Evolutionary conservation across 2,113 vertebrate species (phyloP).

Genomic region (Fregetta grallaria): DNA sequence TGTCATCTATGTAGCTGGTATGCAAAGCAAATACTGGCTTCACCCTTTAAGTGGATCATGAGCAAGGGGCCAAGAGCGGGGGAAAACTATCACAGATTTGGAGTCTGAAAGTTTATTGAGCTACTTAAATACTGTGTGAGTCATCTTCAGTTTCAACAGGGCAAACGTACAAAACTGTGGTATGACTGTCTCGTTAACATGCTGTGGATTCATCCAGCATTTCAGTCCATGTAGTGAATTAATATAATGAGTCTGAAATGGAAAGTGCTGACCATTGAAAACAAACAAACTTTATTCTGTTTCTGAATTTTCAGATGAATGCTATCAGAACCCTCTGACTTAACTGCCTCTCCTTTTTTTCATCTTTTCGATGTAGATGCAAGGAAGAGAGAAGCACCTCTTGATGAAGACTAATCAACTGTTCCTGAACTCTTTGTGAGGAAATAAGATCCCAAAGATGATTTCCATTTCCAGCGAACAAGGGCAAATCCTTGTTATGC

Average conservation of each 20-base stretch:
- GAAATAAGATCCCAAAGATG: conserved; percentile 73
- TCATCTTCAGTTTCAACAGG: background rate
- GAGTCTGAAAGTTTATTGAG: background rate
- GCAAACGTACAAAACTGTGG: background rate
- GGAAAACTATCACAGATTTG: background rate
- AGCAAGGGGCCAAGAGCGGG: background rate
- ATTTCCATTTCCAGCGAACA: conserved; percentile 43
- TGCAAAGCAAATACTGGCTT: background rate
- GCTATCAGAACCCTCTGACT: background rate
- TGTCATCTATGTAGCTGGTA: background rate
- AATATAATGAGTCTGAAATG: background rate
- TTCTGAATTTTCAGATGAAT: background rate
- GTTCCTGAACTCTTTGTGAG: conserved; percentile 32
- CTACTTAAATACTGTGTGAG: background rate
- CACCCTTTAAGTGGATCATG: background rate
- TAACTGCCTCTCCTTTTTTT: conserved; percentile 4
- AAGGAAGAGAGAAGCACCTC: conserved; percentile 73
- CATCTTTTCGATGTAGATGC: conserved; percentile 22
- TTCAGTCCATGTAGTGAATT: background rate
- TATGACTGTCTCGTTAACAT: background rate
- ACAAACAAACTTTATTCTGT: background rate
- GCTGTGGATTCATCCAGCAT: background rate
- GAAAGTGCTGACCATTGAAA: background rate
- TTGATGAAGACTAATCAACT: conserved; percentile 67
- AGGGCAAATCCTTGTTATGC: background rate